Evolutionary conservation across 2,113 vertebrate genomes (phyloP).

Genomic region (Brienomyrus brachyistius): DNA sequence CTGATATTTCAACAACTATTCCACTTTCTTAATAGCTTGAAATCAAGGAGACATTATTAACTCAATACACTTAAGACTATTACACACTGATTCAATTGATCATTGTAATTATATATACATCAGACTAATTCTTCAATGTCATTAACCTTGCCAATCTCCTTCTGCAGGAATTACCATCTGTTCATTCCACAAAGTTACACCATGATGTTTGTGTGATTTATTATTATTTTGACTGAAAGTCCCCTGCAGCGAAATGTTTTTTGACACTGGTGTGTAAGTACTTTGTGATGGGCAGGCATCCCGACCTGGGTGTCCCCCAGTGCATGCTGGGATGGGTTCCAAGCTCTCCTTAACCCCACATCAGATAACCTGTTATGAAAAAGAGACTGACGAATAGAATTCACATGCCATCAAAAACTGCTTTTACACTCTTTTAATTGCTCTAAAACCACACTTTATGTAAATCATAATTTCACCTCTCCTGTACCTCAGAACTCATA

Average conservation of each 20-base stretch:
- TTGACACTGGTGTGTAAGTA: not conserved
- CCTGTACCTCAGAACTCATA: not conserved
- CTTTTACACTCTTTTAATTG: not conserved
- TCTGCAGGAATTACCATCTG: constrained; percentile 18
- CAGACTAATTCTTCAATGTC: constrained; percentile 13
- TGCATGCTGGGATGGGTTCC: not conserved
- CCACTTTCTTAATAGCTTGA: constrained; percentile 8
- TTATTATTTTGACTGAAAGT: constrained; percentile 5
- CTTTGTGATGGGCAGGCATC: not conserved
- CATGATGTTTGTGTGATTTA: not conserved
- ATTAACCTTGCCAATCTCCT: constrained; percentile 29
- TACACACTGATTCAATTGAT: constrained; percentile 24
- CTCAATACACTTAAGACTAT: constrained; percentile 17
- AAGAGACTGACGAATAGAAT: not conserved
- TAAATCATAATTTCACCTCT: not conserved
- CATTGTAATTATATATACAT: constrained; percentile 24
- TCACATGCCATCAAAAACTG: not conserved
- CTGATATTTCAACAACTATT: constrained; percentile 19
- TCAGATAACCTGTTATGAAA: not conserved
- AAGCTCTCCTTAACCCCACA: not conserved
- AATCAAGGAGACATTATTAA: constrained; percentile 22
- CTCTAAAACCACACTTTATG: not conserved
- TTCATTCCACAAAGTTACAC: constrained; percentile 15
- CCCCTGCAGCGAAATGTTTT: not conserved
- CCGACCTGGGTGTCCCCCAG: not conserved